Percentiles rank a stretch among this genome's conserved stretches.
Conservation (phyloP, 92 coral and sea anemone genomes). For the Phenganax stokvisi region DNA sequence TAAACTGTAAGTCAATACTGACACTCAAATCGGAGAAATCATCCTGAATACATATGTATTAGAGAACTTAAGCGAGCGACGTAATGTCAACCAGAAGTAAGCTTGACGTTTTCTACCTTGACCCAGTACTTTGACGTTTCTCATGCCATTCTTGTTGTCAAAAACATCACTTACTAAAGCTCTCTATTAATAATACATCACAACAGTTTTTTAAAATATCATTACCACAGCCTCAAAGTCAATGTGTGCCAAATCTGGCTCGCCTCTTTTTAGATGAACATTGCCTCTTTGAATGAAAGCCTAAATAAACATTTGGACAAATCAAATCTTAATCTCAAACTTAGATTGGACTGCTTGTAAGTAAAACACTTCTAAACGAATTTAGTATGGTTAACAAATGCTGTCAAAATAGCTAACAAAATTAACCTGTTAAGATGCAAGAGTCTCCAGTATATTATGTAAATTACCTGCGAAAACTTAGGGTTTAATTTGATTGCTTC, state of each 20-base stretch:
- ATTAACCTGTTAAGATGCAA: too few species aligned
- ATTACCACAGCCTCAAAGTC: constrained; percentile 96
- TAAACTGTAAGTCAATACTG: neutral
- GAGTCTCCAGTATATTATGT: neutral
- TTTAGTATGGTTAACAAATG: neutral
- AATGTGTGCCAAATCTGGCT: constrained; percentile 87
- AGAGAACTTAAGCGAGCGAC: too few species aligned
- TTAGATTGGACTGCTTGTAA: neutral
- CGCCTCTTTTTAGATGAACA: constrained; percentile 81
- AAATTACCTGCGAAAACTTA: constrained; percentile 76
- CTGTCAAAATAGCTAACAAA: too few species aligned
- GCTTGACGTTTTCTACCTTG: too few species aligned
- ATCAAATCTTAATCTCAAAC: neutral
- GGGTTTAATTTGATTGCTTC: constrained; percentile 82
- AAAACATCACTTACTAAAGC: too few species aligned
- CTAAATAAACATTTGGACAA: constrained; percentile 39
- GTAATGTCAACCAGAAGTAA: too few species aligned
- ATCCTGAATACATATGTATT: too few species aligned
- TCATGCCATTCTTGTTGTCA: too few species aligned
- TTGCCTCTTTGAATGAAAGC: constrained; percentile 91
- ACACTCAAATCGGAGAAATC: too few species aligned
- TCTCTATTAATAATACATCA: too few species aligned
- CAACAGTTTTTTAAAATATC: too few species aligned
- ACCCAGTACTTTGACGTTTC: too few species aligned
- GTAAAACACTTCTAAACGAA: neutral